Conservation (phyloP, 2,888 invertebrate species). For the Ophion ventricosus region DNA sequence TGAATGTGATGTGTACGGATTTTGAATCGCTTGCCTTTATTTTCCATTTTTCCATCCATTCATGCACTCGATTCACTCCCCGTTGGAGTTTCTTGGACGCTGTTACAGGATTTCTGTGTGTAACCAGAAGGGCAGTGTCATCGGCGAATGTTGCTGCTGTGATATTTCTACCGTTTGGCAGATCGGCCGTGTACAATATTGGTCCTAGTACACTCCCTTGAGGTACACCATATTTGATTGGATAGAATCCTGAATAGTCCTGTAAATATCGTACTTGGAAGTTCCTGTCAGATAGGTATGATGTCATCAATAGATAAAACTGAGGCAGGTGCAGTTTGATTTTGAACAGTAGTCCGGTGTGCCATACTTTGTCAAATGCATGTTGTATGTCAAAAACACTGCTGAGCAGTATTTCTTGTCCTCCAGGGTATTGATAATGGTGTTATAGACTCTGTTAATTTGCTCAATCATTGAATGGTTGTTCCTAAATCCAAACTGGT, state of each 20-base stretch:
- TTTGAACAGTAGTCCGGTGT: conserved; percentile 66
- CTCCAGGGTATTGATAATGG: conserved; percentile 64
- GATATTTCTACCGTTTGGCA: neutral
- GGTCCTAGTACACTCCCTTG: conserved; percentile 67
- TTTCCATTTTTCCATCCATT: neutral
- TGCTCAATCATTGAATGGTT: conserved; percentile 68
- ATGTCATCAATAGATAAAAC: conserved; percentile 54
- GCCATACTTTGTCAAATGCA: conserved; percentile 70
- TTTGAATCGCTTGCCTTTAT: conserved; percentile 7
- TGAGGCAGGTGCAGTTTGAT: conserved; percentile 57
- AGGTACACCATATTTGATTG: conserved; percentile 56
- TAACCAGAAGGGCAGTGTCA: conserved; percentile 6
- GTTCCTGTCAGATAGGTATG: conserved; percentile 59
- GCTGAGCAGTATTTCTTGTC: conserved; percentile 66
- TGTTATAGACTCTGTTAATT: conserved; percentile 62
- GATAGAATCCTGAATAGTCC: conserved; percentile 17
- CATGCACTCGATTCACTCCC: conserved; percentile 20
- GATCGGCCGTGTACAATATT: conserved; percentile 55
- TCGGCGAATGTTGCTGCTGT: conserved; percentile 29
- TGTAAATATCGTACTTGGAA: conserved; percentile 51
- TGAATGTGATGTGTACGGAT: conserved; percentile 2
- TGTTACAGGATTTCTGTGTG: neutral
- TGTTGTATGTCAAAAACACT: conserved; percentile 67
- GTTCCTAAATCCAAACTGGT: conserved; percentile 15
- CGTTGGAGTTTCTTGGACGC: conserved; percentile 4